These are phyloP conservation scores for Sinocyclocheilus anophthalmus DNA, from an alignment of 2,113 vertebrate species.

Conservation along the genomic window DNA sequence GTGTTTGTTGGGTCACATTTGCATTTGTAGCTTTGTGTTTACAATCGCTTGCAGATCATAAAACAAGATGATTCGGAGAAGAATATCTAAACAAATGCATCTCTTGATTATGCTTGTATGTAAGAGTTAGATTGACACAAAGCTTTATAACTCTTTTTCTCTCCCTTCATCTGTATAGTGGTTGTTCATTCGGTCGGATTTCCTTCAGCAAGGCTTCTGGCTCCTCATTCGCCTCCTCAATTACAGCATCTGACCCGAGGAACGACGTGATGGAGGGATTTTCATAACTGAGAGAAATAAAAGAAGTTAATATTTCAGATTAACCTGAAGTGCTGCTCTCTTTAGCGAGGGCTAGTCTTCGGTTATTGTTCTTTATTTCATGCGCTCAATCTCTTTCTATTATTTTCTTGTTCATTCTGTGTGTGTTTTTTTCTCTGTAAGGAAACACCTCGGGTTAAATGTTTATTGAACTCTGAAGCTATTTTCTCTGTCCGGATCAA, in stretches of 20 bases:
- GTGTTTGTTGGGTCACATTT: conserved; percentile 13
- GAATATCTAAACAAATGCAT: conserved; percentile 35
- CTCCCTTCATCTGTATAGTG: conserved; percentile 43
- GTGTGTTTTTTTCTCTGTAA: conserved; percentile 27
- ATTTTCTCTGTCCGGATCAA: conserved; percentile 66
- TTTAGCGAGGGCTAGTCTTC: conserved; percentile 33
- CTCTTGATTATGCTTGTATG: conserved; percentile 36
- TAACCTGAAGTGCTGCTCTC: conserved; percentile 38
- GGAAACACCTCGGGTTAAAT: conserved; percentile 62
- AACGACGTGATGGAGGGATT: conserved; percentile 24
- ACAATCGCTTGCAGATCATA: conserved; percentile 14
- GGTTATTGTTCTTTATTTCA: conserved; percentile 42
- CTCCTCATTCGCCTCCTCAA: conserved; percentile 45
- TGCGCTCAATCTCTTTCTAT: conserved; percentile 43
- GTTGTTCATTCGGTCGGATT: conserved; percentile 27
- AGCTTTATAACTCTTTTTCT: not conserved
- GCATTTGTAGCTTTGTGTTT: conserved; percentile 17
- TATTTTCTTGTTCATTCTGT: conserved; percentile 15
- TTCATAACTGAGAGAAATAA: conserved; percentile 52
- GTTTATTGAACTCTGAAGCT: conserved; percentile 63
- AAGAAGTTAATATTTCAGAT: conserved; percentile 41
- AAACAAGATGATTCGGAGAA: not conserved
- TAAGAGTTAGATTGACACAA: not conserved
- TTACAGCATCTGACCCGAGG: conserved; percentile 46
- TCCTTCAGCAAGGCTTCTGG: conserved; percentile 43